Conservation (phyloP, 2,113 vertebrate genomes). For the Cricetomys ansorgei region DNA sequence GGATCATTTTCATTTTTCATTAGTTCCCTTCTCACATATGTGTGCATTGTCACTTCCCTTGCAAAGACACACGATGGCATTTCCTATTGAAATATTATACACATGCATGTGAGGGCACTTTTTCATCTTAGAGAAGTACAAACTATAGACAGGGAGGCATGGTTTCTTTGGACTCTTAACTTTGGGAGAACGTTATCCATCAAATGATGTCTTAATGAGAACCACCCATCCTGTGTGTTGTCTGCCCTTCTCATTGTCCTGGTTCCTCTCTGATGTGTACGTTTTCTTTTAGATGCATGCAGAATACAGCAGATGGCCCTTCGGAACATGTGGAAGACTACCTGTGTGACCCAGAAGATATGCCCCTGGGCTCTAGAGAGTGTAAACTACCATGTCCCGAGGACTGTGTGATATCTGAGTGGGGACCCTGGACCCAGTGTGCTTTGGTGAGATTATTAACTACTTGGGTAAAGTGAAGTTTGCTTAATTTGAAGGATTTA, state of each 20-base stretch:
- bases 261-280: background rate
- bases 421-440: slow-evolving; percentile 94
- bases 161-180: background rate
- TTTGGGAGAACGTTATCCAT: slow-evolving; percentile 10
- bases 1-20: background rate
- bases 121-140: background rate
- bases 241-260: background rate
- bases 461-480: background rate
- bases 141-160: background rate
- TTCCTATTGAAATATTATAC: background rate
- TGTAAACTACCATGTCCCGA: slow-evolving; percentile 96
- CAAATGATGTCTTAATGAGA: background rate
- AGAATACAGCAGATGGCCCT: slow-evolving; percentile 97
- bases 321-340: slow-evolving; percentile 97
- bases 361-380: slow-evolving; percentile 95
- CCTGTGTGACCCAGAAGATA: slow-evolving; percentile 97
- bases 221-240: background rate
- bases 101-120: background rate
- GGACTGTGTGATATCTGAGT: slow-evolving; percentile 97
- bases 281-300: slow-evolving; percentile 93
- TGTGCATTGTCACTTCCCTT: background rate
- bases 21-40: background rate
- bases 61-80: background rate
- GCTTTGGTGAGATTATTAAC: slow-evolving; percentile 90
- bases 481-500: background rate